phyloP scores from a whole-genome alignment of 2,797 vertebrate species.

The Amniataba percoides region DNA sequence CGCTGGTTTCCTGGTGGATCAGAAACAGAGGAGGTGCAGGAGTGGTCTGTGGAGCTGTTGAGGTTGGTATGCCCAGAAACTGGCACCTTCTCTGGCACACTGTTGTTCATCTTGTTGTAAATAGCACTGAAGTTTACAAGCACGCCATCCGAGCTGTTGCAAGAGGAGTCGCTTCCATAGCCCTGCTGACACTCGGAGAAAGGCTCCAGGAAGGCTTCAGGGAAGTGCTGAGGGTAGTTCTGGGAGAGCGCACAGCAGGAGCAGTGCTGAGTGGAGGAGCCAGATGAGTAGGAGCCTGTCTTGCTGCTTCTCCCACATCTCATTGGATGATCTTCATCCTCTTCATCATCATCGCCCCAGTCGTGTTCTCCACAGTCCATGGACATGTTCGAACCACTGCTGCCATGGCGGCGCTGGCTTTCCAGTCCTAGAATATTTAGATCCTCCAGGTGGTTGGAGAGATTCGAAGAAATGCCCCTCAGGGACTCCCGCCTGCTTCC shows the following conservation, averaged over 20 bases:
- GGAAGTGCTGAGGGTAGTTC: conserved; percentile 77
- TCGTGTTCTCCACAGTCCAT: conserved; percentile 92
- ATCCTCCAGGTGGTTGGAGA: conserved; percentile 76
- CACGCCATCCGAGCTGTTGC: conserved; percentile 95
- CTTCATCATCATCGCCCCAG: conserved; percentile 87
- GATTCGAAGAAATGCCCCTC: conserved; percentile 68
- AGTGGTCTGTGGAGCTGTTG: conserved; percentile 87
- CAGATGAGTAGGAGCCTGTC: conserved; percentile 86
- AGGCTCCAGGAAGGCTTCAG: conserved; percentile 68
- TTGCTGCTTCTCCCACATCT: conserved; percentile 80
- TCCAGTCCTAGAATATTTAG: conserved; percentile 88
- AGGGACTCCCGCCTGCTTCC: conserved; percentile 76
- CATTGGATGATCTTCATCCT: conserved; percentile 86
- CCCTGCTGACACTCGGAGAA: conserved; percentile 89
- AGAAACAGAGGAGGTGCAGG: conserved; percentile 89
- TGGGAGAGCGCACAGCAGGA: conserved; percentile 90
- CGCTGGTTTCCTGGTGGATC: conserved; percentile 80
- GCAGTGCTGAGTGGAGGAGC: conserved; percentile 81
- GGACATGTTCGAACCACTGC: conserved; percentile 90
- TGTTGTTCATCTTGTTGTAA: conserved; percentile 93
- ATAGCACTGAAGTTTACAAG: conserved; percentile 98
- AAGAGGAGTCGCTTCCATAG: conserved; percentile 94
- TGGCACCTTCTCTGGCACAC: conserved; percentile 84
- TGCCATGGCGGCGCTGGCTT: conserved; percentile 81
- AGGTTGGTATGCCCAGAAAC: conserved; percentile 77